These are phyloP conservation scores for Deilephila elpenor DNA, from an alignment of 2,888 invertebrate species.

Conservation along the genomic window DNA sequence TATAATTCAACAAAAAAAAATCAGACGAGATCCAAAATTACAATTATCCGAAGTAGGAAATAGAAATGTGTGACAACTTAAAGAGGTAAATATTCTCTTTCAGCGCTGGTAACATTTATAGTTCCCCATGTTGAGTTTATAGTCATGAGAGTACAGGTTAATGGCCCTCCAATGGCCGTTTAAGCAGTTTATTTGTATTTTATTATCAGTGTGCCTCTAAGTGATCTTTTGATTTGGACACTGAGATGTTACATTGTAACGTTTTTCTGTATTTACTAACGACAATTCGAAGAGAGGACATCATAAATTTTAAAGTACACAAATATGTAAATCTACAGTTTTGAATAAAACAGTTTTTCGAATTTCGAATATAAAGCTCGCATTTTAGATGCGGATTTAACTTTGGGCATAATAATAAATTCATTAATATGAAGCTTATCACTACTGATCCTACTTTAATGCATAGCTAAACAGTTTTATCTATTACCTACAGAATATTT, in stretches of 20 bases:
- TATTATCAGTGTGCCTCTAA: conserved; percentile 51
- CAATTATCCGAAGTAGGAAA: conserved; percentile 33
- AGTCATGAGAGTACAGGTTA: conserved; percentile 58
- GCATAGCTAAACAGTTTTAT: no score
- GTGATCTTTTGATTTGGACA: conserved; percentile 51
- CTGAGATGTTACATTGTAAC: conserved; percentile 36
- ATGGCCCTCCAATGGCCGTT: conserved; percentile 56
- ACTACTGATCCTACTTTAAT: no score
- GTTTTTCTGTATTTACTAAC: neutral
- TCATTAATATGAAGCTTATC: no score
- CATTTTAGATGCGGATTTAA: no score
- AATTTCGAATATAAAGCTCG: no score
- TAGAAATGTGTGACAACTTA: conserved; percentile 39
- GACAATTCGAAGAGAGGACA: neutral
- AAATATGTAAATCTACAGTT: no score
- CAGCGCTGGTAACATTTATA: conserved; percentile 53
- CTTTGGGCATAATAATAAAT: no score
- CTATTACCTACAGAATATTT: no score
- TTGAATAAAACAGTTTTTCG: no score
- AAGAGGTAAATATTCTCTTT: conserved; percentile 41
- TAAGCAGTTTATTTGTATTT: conserved; percentile 60
- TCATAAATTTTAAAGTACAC: neutral
- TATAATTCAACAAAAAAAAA: no score
- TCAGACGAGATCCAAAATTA: no score
- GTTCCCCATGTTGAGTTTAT: conserved; percentile 50